Base-by-base conservation (phyloP, 2,797 vertebrate species). In the Luscinia megarhynchos region DNA sequence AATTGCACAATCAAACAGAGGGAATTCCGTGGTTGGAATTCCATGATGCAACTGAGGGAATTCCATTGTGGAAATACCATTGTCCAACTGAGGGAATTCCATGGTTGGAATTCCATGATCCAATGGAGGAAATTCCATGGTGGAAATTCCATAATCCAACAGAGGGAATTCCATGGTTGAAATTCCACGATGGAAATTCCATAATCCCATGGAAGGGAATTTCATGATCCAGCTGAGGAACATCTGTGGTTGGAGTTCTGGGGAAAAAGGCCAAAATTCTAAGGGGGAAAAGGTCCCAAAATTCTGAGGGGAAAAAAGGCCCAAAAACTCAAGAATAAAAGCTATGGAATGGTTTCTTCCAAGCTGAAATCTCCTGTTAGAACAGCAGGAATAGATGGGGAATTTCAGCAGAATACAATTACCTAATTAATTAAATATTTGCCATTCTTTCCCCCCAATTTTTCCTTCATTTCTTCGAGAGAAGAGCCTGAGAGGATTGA, bases 361-460 rank as follows among this genome's bases (percentile, higher is more conserved):
- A 24, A 30, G 40, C 10, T 36, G 50, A 54, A 54, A 24, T 15
- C 38, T 4, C 20, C 15, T 34, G 26, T 12, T 20, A 36, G 27
- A 82, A 26, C 22, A 14, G 3, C 67, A 32, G 57, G n/a, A 62
- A 38, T 1, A 54, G 3, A 38, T 0, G 7, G 11, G n/a, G 22
- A 36, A 70, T 32, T 45, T 11, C 17, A 14, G 17, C 6, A 14
- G 32, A 22, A 26, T 10, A 32, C 9, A 27, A 27, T 2, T 8
- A 4, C 5, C 27, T 8, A 9, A 18, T 8, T 46, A 22, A 82
- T 38, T 15, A 21, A n/a, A 62, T 7, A 82, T 27, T 10, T 26
- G 10, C 22, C 19, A 2, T 5, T 12, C 15, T 32, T n/a, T 3
- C 0, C 9, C 11, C 50, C 34, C 8, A 6, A 5, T 17, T 46